Evolutionary conservation across 2,113 vertebrate species (phyloP), one percentile per base, ranked within the genome.

Genomic region (Azemiops feae): DNA sequence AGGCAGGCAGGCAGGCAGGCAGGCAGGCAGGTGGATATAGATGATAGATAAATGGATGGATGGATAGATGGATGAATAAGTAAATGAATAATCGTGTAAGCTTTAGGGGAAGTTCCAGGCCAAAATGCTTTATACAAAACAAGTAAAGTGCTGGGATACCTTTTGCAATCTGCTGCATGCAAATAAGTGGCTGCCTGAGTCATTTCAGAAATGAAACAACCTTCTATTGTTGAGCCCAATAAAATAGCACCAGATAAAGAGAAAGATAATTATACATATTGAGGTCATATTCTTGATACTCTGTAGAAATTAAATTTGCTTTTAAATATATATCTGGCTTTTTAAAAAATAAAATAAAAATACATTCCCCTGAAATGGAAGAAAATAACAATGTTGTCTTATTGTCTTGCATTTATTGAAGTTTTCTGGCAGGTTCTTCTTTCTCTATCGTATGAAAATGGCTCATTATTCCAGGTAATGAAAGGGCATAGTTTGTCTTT

Each of bases 371-470:
- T 86, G 34, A 95, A 96, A 95, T 95, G 96, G 95, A 95, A 93
- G 89, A 92, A 89, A 96, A 94, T 11, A 86, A 91, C 53, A 95
- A 88, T 64, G 90, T 55, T 94, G 81, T 92, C n/a, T 86, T 57
- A 85, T 4, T 57, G 25, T 89, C 69, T 93, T 95, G 91, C 74
- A 87, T 92, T 97, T 96, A 88, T 52, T 95, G 57, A 93, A 92
- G 22, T 4, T 45, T 95, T 94, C 30, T 53, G 95, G 89, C 93
- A 86, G 55, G 91, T 58, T 94, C 86, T 94, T 25, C 95, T 96
- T 95, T 96, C 97, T 97, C 89, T 52, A 96, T 93, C 94, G 95
- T 93, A 95, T 94, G 92, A 96, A 96, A 97, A 97, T 96, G 93
- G 92, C 89, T 96, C 95, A 60, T 96, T 97, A 97, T 95, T 91